Evolutionary conservation across 2,113 vertebrate species (phyloP).

Genomic region (Oreochromis niloticus): DNA sequence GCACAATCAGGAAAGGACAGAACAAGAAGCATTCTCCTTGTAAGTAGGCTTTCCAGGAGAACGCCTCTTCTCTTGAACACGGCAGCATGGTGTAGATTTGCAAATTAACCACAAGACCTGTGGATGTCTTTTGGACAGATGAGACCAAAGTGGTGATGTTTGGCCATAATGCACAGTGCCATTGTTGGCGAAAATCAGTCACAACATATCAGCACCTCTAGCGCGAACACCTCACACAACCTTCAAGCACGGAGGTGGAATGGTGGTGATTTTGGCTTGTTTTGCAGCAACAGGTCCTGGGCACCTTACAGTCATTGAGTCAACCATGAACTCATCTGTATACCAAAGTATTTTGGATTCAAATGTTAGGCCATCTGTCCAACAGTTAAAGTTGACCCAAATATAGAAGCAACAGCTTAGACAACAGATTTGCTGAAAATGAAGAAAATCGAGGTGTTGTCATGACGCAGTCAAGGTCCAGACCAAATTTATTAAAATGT

Average conservation of each 20-base stretch:
- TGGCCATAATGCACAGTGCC: neutral
- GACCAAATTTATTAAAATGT: neutral
- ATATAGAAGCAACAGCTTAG: neutral
- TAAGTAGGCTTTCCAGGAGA: neutral
- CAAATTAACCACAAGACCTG: neutral
- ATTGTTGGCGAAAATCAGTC: neutral
- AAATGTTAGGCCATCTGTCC: neutral
- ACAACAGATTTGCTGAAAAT: no score
- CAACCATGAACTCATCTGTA: neutral
- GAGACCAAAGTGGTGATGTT: neutral
- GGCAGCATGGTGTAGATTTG: neutral
- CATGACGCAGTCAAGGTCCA: neutral
- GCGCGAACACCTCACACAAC: neutral
- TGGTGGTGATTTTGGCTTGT: neutral
- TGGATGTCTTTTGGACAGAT: neutral
- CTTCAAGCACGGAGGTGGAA: neutral
- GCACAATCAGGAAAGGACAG: fast-evolving
- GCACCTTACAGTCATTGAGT: neutral
- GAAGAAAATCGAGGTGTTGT: neutral
- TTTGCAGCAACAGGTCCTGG: neutral
- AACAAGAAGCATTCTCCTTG: neutral
- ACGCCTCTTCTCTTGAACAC: neutral
- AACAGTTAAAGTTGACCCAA: neutral
- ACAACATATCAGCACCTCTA: neutral
- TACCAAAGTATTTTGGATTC: neutral